Evolutionary conservation across 2,113 vertebrate genomes (phyloP), one percentile per base, ranked within the genome.

Genomic region (Hepsetus odoe): DNA sequence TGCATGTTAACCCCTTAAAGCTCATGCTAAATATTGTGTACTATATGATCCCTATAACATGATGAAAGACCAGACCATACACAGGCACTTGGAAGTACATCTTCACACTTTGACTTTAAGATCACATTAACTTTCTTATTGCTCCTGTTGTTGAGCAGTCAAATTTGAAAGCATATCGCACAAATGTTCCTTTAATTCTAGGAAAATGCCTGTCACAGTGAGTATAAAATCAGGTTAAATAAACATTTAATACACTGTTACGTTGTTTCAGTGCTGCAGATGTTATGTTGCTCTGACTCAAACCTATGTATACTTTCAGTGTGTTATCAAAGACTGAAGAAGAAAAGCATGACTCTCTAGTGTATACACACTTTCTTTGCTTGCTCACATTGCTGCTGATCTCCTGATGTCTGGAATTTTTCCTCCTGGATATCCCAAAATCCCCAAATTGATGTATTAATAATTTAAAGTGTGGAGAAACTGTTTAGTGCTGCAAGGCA

Each of bases 371-470:
- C 51, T 46, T 76, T 28, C n/a, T n/a, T n/a, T n/a, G n/a, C n/a
- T n/a, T n/a, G n/a, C n/a, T 67, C 32, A 20, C 30, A 35, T 16
- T 65, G 20, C 12, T 44, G 20, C 42, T 14, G 51, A 14, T 4
- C 33, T 51, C 46, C 5, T 53, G 44, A 55, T 62, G 42, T 42
- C 49, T 65, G 72, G 56, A 65, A 59, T 13, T n/a, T 22, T 68
- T 62, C 11, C 55, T 12, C 10, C 76, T 58, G 66, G 51, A 53
- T 53, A 62, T 80, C 55, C 66, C 32, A 46, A 72, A 80, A 72
- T 67, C 68, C n/a, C 38, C 9, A 69, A 80, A 80, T 77, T 49
- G 16, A 61, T 26, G 51, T 26, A 51, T 78, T 58, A 77, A 83
- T 76, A 18, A 83, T 80, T 80, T 46, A 83, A 10, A 20, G n/a